Evolutionary conservation across 2,113 vertebrate species (phyloP), one percentile per base, ranked within the genome.

Genomic region (Salvator merianae): DNA sequence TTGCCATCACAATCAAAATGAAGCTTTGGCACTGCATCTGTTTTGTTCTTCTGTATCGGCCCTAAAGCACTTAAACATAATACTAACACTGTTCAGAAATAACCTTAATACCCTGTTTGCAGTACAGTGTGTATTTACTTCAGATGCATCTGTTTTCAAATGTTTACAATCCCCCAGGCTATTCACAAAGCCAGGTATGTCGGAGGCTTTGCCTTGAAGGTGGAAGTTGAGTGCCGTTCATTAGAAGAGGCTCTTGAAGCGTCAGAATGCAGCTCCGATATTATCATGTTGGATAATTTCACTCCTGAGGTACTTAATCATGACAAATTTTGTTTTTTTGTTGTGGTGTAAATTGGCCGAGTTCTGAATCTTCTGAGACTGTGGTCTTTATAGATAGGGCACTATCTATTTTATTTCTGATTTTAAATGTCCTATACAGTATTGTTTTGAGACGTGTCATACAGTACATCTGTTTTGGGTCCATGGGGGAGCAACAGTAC

Each of bases 201-300:
- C 0, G 95, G 95, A 0, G 93, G 94, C 40, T 97, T 97, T 73
- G 76, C 94, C 85, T 94, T 96, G 85, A 97, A 97, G 93, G 93
- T 98, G 5, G 97, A 98, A 84, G 97, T 97, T 79, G 97, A 98
- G 90, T 97, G 96, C n/a, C 1, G 95, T 20, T 94, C 93, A 10
- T 84, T 91, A 36, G 93, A 88, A 26, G 96, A 97, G 83, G 95
- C 93, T 1, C 3, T 92, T 32, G 94, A 94, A 85, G 97, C 97
- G 0, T 96, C 96, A 0, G 7, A 10, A 40, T 96, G 95, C 0
- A 97, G 97, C 5, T 96, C 96, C 0, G 96, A 98, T 79, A 94
- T 98, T 0, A 77, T 98, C 22, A 94, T 98, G 96, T 91, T 98
- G 89, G 97, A 98, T 90, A 97, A 98, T 91, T 95, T 98, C 74